phyloP scores from a whole-genome alignment of 2,888 invertebrate genomes.

The Neoitamus cyanurus region DNA sequence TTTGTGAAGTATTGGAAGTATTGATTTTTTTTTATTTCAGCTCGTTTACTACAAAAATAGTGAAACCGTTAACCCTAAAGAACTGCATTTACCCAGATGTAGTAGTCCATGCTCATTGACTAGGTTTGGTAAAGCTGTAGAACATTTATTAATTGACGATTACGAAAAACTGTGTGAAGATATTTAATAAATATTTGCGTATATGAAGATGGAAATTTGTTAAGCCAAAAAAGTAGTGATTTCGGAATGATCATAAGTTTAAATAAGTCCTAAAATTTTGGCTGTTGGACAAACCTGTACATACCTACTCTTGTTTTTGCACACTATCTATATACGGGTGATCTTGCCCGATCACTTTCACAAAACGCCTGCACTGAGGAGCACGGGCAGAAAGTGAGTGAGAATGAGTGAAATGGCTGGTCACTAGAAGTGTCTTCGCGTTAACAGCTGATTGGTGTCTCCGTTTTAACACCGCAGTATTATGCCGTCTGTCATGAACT shows the following conservation, averaged over 20 bases:
- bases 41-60: slow-evolving; percentile 75
- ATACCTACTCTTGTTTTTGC: not conserved
- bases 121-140: slow-evolving; percentile 69
- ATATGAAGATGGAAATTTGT: not conserved
- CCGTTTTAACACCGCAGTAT: not conserved
- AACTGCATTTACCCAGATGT: slow-evolving; percentile 74
- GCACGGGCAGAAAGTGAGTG: not conserved
- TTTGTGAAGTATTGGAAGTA: not conserved
- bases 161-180: slow-evolving; percentile 77
- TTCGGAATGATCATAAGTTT: not conserved
- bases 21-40: slow-evolving; percentile 65
- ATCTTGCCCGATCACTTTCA: not conserved
- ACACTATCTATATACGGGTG: not conserved
- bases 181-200: not conserved
- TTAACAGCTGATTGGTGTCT: not conserved
- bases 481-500: not conserved
- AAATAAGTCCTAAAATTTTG: not conserved
- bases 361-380: not conserved
- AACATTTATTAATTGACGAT: slow-evolving; percentile 71
- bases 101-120: slow-evolving; percentile 72
- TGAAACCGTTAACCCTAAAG: slow-evolving; percentile 69
- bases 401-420: not conserved
- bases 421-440: not conserved
- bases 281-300: not conserved
- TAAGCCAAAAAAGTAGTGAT: not conserved